These are phyloP conservation scores for Diprion similis DNA, from an alignment of 1,140 invertebrate species.

Conservation along the genomic window DNA sequence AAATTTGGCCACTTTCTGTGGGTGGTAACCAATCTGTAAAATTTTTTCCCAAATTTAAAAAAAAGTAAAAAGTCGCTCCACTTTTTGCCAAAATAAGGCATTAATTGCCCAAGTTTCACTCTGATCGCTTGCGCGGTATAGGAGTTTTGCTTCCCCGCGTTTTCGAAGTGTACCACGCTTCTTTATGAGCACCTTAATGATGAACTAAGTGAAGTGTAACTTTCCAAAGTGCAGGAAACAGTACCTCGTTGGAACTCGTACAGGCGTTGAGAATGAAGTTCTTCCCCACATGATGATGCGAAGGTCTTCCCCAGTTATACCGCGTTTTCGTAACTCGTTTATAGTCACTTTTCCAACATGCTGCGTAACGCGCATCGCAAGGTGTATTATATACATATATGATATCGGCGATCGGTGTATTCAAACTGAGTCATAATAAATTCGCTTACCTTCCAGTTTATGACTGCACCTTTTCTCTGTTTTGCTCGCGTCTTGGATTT, in stretches of 20 bases:
- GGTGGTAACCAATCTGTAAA: too few relatives aligned
- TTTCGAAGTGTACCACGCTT: too few relatives aligned
- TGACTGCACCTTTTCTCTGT: constrained; percentile 94
- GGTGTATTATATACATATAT: constrained; percentile 27
- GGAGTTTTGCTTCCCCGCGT: too few relatives aligned
- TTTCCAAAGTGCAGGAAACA: background rate
- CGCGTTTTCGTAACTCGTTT: constrained; percentile 79
- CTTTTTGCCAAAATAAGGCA: too few relatives aligned
- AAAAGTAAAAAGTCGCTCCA: too few relatives aligned
- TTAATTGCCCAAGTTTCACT: too few relatives aligned
- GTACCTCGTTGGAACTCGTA: constrained; percentile 70
- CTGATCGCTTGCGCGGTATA: too few relatives aligned
- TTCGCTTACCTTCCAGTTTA: constrained; percentile 91
- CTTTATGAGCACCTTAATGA: too few relatives aligned
- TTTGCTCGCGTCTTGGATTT: constrained; percentile 95
- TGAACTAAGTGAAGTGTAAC: background rate
- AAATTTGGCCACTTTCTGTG: too few relatives aligned
- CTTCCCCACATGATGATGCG: constrained; percentile 88
- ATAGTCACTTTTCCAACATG: constrained; percentile 88
- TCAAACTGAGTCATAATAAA: background rate
- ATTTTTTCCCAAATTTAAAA: too few relatives aligned
- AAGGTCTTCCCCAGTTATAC: constrained; percentile 86
- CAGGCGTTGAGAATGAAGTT: constrained; percentile 84
- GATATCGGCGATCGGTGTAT: constrained; percentile 2
- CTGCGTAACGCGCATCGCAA: constrained; percentile 57